phyloP scores from a whole-genome alignment of 37 sponge, comb jelly and placozoan species.

The Spongia lamella region DNA sequence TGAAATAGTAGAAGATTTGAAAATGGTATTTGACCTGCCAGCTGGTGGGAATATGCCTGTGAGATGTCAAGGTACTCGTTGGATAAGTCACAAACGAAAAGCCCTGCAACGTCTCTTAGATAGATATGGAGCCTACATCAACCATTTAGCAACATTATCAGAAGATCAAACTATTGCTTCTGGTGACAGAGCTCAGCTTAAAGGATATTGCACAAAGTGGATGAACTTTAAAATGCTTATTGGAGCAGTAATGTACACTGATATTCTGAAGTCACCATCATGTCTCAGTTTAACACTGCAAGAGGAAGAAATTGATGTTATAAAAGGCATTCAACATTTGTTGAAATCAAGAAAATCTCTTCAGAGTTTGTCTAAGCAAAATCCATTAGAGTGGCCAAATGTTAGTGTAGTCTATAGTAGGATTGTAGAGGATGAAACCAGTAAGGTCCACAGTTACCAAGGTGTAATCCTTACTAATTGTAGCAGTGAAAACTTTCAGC shows the following conservation, averaged over 20 bases:
- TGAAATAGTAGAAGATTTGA: constrained; percentile 38
- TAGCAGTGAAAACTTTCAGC: neutral
- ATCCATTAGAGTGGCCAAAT: too few relatives aligned
- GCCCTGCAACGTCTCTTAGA: constrained; percentile 45
- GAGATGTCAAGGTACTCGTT: constrained; percentile 44
- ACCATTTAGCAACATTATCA: constrained; percentile 26
- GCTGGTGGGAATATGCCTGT: constrained; percentile 42
- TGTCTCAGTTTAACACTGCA: constrained; percentile 1
- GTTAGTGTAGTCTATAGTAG: too few relatives aligned
- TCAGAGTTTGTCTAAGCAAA: neutral
- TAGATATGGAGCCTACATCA: constrained; percentile 46
- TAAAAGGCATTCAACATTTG: constrained; percentile 12
- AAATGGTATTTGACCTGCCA: constrained; percentile 41
- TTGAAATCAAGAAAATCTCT: constrained; percentile 3
- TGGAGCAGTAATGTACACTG: constrained; percentile 51
- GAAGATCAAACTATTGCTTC: constrained; percentile 17
- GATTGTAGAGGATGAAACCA: too few relatives aligned
- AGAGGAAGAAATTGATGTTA: constrained; percentile 47
- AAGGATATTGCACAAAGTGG: constrained; percentile 57
- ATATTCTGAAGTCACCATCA: constrained; percentile 29
- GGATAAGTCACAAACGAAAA: constrained; percentile 48
- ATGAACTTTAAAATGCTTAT: constrained; percentile 30
- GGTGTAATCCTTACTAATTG: constrained; percentile 8
- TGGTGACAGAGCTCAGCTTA: constrained; percentile 31
- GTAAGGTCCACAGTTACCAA: constrained; percentile 16